These are phyloP conservation scores for Lasiommata megera DNA, from an alignment of 2,888 invertebrate species.

Conservation along the genomic window DNA sequence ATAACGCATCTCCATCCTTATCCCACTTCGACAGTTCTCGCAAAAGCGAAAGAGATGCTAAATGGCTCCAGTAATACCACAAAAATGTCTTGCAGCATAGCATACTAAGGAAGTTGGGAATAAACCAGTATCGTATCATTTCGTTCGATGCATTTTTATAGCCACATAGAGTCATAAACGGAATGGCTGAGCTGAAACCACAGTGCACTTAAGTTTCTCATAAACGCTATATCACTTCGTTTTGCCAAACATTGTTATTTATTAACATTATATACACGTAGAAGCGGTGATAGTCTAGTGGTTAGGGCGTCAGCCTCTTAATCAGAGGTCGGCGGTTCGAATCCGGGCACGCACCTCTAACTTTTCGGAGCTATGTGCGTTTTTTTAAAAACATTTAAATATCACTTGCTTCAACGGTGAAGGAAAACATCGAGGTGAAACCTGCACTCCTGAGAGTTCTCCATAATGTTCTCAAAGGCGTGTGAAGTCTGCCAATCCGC, in stretches of 20 bases:
- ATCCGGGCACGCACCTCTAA: too few species aligned
- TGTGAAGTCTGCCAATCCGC: too few species aligned
- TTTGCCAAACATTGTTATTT: conserved; percentile 60
- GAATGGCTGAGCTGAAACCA: conserved; percentile 55
- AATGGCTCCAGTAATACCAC: conserved; percentile 35
- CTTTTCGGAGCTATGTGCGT: too few species aligned
- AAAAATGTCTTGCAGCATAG: conserved; percentile 38
- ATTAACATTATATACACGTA: conserved; percentile 27
- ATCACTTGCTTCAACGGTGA: too few species aligned
- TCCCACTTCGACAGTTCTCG: not conserved
- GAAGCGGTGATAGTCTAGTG: too few species aligned
- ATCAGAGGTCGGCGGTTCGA: too few species aligned
- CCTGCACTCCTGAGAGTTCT: too few species aligned
- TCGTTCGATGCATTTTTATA: conserved; percentile 77
- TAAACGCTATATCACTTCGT: conserved; percentile 71
- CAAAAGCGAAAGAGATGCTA: conserved; percentile 14
- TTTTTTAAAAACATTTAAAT: too few species aligned
- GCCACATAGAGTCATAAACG: conserved; percentile 64
- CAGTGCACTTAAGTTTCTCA: conserved; percentile 66
- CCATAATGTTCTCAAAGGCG: too few species aligned
- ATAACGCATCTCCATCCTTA: not conserved
- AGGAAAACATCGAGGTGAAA: too few species aligned
- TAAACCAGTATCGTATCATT: conserved; percentile 50
- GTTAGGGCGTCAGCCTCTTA: too few species aligned
- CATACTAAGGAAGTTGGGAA: conserved; percentile 42